These are phyloP conservation scores for Chymomyza amoena DNA, from an alignment of 2,888 invertebrate species.

Conservation along the genomic window DNA sequence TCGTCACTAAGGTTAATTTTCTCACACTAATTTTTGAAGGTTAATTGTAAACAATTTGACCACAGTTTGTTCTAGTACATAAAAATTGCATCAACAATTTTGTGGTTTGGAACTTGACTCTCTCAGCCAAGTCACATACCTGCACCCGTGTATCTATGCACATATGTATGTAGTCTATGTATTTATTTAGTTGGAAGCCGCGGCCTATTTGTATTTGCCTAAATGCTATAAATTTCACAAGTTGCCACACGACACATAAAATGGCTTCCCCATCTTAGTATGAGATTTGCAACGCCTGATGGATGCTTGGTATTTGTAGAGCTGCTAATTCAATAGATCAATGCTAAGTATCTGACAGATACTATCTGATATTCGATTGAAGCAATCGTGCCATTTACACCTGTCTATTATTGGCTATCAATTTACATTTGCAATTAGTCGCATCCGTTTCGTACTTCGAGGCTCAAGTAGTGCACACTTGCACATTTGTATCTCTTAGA, in stretches of 20 bases:
- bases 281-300: constrained; percentile 38
- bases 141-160: too few species aligned
- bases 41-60: constrained; percentile 50
- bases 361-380: background rate
- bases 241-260: constrained; percentile 47
- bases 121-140: background rate
- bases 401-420: constrained; percentile 58
- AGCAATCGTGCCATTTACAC: constrained; percentile 53
- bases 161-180: background rate
- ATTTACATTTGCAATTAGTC: constrained; percentile 66
- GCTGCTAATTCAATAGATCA: constrained; percentile 64
- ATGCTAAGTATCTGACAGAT: constrained; percentile 16
- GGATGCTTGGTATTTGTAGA: background rate
- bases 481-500: background rate
- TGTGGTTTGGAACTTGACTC: background rate
- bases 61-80: background rate
- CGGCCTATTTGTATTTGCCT: background rate
- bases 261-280: constrained; percentile 30
- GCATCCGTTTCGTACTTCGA: constrained; percentile 45
- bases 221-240: constrained; percentile 32
- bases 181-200: background rate
- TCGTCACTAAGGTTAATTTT: constrained; percentile 65
- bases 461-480: background rate
- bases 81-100: constrained; percentile 16
- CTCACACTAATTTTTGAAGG: constrained; percentile 64